Percentiles rank a stretch among this genome's conserved stretches.
phyloP scores from a whole-genome alignment of 2,113 vertebrate species.

The Narcine bancroftii region DNA sequence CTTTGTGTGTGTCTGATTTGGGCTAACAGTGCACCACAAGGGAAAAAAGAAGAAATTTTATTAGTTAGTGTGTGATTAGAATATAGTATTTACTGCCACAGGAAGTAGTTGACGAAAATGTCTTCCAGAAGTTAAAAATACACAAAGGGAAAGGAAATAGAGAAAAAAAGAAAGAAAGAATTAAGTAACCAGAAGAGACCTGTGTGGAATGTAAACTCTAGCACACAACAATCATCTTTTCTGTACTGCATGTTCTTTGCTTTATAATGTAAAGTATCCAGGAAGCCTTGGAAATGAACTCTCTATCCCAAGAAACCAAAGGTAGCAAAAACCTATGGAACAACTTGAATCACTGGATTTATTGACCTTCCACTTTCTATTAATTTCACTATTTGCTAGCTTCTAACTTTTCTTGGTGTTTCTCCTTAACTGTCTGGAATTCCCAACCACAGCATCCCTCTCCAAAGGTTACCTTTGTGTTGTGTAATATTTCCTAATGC shows the following conservation, averaged over 20 bases:
- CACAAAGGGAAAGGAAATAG: background rate
- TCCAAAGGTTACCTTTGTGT: background rate
- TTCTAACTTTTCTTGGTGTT: background rate
- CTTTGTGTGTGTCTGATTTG: too few relatives aligned
- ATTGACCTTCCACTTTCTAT: background rate
- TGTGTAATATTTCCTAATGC: background rate
- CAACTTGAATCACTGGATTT: background rate
- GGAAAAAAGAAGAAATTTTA: background rate
- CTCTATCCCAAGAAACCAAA: too few relatives aligned
- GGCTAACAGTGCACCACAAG: too few relatives aligned
- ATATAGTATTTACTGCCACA: background rate
- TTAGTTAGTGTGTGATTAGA: background rate
- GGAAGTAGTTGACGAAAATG: background rate
- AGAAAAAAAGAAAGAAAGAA: background rate
- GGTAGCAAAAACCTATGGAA: too few relatives aligned
- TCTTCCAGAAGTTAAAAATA: background rate
- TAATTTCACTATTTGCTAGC: background rate
- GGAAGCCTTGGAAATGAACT: background rate
- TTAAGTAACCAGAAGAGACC: background rate
- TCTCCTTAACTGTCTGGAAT: background rate
- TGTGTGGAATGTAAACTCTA: background rate
- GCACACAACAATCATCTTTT: background rate
- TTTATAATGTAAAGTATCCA: background rate
- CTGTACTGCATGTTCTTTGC: background rate
- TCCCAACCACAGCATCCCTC: background rate